Conservation (phyloP, 2,888 invertebrate genomes). For the Eupeodes luniger region DNA sequence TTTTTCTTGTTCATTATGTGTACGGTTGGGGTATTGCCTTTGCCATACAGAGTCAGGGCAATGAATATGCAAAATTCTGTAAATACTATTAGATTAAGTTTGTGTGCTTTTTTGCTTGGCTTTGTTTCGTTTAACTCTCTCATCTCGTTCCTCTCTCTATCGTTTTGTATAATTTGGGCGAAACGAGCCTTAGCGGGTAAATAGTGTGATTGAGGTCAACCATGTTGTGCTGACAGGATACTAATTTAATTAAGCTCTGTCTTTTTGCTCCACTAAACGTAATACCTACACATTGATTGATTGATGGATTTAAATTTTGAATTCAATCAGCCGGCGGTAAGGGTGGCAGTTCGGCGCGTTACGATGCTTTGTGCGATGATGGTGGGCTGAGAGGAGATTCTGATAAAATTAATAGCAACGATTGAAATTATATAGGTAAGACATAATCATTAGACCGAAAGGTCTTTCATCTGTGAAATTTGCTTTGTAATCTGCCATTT, state of each 20-base stretch:
- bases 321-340: background rate
- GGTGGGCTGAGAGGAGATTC: background rate
- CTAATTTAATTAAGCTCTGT: conserved; percentile 37
- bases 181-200: conserved; percentile 33
- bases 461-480: conserved; percentile 5
- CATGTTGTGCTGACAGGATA: conserved; percentile 49
- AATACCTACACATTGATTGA: conserved; percentile 18
- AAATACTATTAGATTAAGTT: conserved; percentile 14
- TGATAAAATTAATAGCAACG: background rate
- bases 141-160: background rate
- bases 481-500: conserved; percentile 7
- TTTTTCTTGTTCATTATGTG: background rate
- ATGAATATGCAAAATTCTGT: conserved; percentile 17
- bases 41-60: no score
- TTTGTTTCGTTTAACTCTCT: background rate
- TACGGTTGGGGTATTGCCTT: background rate
- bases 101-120: background rate
- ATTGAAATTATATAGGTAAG: conserved; percentile 4
- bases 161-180: background rate
- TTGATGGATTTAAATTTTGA: conserved; percentile 12
- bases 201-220: conserved; percentile 59
- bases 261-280: conserved; percentile 5
- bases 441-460: background rate
- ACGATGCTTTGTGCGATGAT: no score
- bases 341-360: no score